Evolutionary conservation across 2,113 vertebrate species (phyloP).

Genomic region (Phyllostomus discolor): DNA sequence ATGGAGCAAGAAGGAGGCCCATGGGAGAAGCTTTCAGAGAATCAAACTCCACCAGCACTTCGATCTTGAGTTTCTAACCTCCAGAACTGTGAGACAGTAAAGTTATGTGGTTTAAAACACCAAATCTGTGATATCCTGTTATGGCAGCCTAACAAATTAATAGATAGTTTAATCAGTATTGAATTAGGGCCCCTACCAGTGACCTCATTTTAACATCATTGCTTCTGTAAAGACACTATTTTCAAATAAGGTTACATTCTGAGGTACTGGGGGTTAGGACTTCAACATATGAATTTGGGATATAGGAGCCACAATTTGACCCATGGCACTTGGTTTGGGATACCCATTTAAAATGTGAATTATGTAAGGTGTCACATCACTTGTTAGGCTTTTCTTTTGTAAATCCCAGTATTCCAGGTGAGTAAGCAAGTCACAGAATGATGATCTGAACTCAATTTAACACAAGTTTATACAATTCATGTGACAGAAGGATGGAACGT

Average conservation of each 20-base stretch:
- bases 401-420: not conserved
- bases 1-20: not conserved
- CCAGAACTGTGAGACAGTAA: no score
- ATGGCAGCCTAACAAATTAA: accelerated
- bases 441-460: accelerated
- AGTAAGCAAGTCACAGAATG: accelerated
- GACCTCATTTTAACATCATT: not conserved
- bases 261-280: no score
- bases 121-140: accelerated
- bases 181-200: not conserved
- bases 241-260: not conserved
- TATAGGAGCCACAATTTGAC: accelerated
- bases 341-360: not conserved
- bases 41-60: accelerated
- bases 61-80: not conserved
- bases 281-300: not conserved
- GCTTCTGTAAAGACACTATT: not conserved
- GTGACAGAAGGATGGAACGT: not conserved
- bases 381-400: not conserved
- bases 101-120: no score
- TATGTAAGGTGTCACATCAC: not conserved
- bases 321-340: not conserved
- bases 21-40: not conserved
- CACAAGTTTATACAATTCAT: not conserved
- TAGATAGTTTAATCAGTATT: accelerated